Evolutionary conservation across 2,888 invertebrate genomes (phyloP), one percentile per base, ranked within the genome.

Genomic region (Gandaritis pyraliata): DNA sequence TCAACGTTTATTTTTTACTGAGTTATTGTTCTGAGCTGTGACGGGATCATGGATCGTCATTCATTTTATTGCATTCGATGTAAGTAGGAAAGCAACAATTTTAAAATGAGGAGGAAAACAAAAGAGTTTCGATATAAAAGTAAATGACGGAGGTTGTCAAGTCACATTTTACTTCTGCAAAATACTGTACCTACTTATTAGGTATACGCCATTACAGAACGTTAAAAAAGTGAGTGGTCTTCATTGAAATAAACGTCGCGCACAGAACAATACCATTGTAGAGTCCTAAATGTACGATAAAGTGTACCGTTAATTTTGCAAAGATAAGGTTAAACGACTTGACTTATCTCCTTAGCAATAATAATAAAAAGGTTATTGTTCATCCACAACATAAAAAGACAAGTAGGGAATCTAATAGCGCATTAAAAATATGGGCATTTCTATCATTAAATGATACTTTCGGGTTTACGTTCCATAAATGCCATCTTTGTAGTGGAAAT

Each of bases 391-490:
- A 68, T 80, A 82, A 78, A 82, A 82, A 81, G 75, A 78, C 75
- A 78, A 82, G 77, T 68, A 77, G 67, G 69, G 71, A 70, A 76
- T 77, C 72, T 83, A 82, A 88, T 82, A 77, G 83, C 71, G 77
- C 84, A 84, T 88, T 85, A 87, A 88, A 87, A 72, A 82, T 85
- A 82, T 81, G 81, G 78, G 74, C 77, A 73, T 78, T 82, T 77
- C 59, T 71, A 76, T 77, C 80, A 77, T 78, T 81, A 78, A 84
- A 86, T 75, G 78, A 73, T 74, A 73, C 75, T 75, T 66, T 66
- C 64, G 73, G 75, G 70, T 77, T 85, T 83, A 88, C 73, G 80
- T 74, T 72, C 76, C 73, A 74, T 78, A 75, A 75, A 75, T 46
- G 60, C 60, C 60, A 57, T 65, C 23, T 46, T 54, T 46, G 58